These are phyloP conservation scores for Dromas ardeola DNA, from an alignment of 2,113 vertebrate genomes.

Conservation along the genomic window DNA sequence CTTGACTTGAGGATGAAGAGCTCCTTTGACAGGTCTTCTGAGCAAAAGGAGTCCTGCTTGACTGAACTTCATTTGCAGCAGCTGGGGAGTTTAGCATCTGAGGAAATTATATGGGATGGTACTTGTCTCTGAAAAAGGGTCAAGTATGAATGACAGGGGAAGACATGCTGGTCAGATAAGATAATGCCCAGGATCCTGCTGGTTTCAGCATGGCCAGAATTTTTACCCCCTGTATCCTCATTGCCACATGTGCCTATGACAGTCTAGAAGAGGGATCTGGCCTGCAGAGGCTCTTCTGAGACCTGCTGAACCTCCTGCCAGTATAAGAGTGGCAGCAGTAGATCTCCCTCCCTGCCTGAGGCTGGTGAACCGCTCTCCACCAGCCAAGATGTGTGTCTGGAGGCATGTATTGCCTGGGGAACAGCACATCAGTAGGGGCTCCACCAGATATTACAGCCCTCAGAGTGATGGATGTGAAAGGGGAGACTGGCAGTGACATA, in stretches of 20 bases:
- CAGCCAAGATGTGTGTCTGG: not conserved
- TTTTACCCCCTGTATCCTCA: not conserved
- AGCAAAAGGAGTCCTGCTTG: not conserved
- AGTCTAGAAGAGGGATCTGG: not conserved
- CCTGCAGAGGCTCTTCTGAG: not conserved
- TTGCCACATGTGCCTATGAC: not conserved
- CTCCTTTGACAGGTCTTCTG: not conserved
- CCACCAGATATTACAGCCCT: not conserved
- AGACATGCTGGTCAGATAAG: not conserved
- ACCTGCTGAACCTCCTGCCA: not conserved
- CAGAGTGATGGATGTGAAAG: not conserved
- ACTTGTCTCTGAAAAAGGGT: not conserved
- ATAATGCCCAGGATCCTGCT: not conserved
- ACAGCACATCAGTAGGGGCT: not conserved
- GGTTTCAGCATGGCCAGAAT: not conserved
- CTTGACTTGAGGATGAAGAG: not conserved
- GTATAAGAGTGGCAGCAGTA: not conserved
- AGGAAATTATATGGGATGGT: not conserved
- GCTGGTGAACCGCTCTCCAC: not conserved
- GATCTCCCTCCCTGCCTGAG: not conserved
- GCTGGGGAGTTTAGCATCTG: not conserved
- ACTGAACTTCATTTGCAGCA: not conserved
- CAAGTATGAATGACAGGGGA: not conserved
- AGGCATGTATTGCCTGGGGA: not conserved
- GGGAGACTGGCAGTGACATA: not conserved